Base-by-base conservation (phyloP, 2,113 vertebrate species). In the Eurypyga helias region DNA sequence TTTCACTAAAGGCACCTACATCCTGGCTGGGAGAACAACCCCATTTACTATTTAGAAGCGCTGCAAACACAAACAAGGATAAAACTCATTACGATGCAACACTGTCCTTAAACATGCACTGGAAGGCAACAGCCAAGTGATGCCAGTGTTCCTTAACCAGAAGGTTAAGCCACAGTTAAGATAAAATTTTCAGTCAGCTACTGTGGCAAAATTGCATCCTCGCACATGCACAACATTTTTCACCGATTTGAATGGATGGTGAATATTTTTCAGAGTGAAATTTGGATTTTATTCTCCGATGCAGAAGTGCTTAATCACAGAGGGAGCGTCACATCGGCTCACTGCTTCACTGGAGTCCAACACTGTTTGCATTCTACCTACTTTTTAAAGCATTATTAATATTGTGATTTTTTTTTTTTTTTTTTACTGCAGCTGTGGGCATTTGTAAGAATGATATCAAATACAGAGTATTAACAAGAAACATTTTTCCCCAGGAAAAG, bases 361-460 rank as follows among this genome's bases (percentile, higher is more conserved):
- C 49, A 45, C 52, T 71, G 48, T 67, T 78, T 81, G 65, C 73
- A 46, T 71, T 90, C 38, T 64, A 69, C 15, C 20, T 79, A 52
- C 65, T 90, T 49, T 96, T 91, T 57, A 93, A 95, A 66, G 77
- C 77, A 97, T 94, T 93, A 87, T 80, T 93, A 95, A 82, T 70
- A 69, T 71, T 90, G 57, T 23, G 19, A 89, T 73, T 94, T 28
- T 84, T 46, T 41, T 41, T 41, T 41, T 41, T 90, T 90, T 87
- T 90, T 92, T 95, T 57, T 86, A 93, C 87, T 95, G 29, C 24
- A 72, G 61, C 83, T 93, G 91, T 90, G 48, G 51, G 89, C 60
- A 96, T 95, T 94, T 97, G 8, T 65, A 95, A 96, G 90, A 95
- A 96, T 75, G 33, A 83, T 94, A 91, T 64, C 1, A 58, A 96